Base-by-base conservation (phyloP, 2,113 vertebrate species). In the Emydura subglobosa region DNA sequence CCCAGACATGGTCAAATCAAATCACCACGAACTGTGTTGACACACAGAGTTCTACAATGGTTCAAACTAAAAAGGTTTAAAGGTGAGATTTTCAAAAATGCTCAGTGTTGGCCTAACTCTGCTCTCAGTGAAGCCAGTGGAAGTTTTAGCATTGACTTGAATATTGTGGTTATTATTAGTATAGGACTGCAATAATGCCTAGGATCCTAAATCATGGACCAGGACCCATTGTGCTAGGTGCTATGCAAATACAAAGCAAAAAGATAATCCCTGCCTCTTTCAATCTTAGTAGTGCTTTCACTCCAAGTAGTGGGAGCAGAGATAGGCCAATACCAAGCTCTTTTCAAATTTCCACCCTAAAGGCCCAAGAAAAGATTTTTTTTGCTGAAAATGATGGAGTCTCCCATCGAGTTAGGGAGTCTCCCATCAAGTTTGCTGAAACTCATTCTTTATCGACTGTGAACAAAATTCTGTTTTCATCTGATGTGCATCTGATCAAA, bases 1-100 rank as follows among this genome's bases (percentile, higher is more conserved):
- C 79, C 49, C 90, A 88, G 96, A 96, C 95, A 83, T 24, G 51
- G 89, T 92, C 4, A 0, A 4, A 88, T 83, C 72, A 84, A 91
- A 79, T 54, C 54, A 79, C 39, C 39, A 84, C 88, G 81, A 94
- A 76, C 42, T 81, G 55, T n/a, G n/a, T n/a, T 72, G 88, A 82
- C 59, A 82, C 59, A 80, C 53, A 93, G 91, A 96, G 50, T n/a
- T 95, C 55, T 53, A 74, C 54, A 83, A n/a, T 22, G 24, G 12
- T 79, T 74, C 76, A 88, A 13, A 53, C 49, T 84, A 88, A 92
- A 74, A 80, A 84, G 68, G 57, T 88, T 88, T 96, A 95, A 34
- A 79, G 10, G 42, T 59, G 31, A 79, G 74, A 89, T 94, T 95
- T 91, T 81, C 47, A 79, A 76, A 90, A 89, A 95, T 87, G 49